phyloP scores from a whole-genome alignment of 1,140 invertebrate genomes.

The Drosophila albomicans region DNA sequence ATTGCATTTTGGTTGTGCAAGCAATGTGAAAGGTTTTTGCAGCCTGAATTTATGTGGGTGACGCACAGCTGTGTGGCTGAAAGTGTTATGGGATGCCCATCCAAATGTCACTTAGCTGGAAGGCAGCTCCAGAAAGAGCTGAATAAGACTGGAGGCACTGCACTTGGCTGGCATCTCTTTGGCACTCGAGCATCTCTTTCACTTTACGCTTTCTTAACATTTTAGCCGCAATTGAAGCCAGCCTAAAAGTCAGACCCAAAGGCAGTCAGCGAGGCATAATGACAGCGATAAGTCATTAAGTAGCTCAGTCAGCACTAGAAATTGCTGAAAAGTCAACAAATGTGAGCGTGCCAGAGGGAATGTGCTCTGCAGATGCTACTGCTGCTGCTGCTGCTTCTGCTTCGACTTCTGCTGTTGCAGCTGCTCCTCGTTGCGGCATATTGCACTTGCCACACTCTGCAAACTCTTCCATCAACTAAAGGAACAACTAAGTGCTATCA shows the following conservation, averaged over 20 bases:
- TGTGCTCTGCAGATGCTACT: neutral
- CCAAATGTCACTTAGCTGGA: constrained; percentile 34
- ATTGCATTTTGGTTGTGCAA: constrained; percentile 61
- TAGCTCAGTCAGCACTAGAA: constrained; percentile 62
- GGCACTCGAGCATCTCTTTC: constrained; percentile 65
- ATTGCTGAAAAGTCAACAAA: constrained; percentile 46
- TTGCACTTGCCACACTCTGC: constrained; percentile 19
- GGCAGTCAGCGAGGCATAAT: constrained; percentile 67
- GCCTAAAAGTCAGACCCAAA: constrained; percentile 51
- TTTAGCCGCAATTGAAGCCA: constrained; percentile 39
- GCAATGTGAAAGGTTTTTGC: constrained; percentile 61
- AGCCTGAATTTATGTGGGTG: constrained; percentile 65
- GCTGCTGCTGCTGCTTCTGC: neutral
- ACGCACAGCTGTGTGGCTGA: constrained; percentile 48
- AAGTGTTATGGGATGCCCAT: constrained; percentile 49
- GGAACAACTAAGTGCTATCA: constrained; percentile 3
- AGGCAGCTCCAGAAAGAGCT: constrained; percentile 22
- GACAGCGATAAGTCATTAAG: constrained; percentile 77
- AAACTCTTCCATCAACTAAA: constrained; percentile 3
- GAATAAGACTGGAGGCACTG: constrained; percentile 41
- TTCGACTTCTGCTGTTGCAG: neutral
- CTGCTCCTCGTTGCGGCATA: constrained; percentile 5
- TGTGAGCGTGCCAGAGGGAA: neutral
- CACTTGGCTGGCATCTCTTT: constrained; percentile 61
- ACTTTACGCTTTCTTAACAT: constrained; percentile 75